Percentiles rank a stretch among this genome's conserved stretches.
These are phyloP conservation scores for Cynoglossus semilaevis DNA, from an alignment of 2,113 vertebrate species.

Conservation along the genomic window DNA sequence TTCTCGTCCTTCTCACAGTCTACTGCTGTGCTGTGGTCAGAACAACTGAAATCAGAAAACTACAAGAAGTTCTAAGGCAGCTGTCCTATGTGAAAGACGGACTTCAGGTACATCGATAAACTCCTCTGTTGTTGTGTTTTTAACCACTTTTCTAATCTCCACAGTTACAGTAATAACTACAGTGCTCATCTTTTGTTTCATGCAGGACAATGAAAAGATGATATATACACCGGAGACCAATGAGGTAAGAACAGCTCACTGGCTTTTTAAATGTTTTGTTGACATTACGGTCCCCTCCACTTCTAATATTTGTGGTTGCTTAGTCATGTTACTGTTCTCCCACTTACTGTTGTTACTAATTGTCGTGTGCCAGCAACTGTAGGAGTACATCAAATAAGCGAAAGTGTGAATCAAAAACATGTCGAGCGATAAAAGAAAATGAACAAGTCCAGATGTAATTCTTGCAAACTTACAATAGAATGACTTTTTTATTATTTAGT, in stretches of 20 bases:
- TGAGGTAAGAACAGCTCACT: slow-evolving; percentile 46
- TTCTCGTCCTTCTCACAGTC: slow-evolving; percentile 58
- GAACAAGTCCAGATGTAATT: no score
- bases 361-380: slow-evolving; percentile 27
- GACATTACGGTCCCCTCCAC: not conserved
- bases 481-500: no score
- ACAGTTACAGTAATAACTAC: not conserved
- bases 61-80: slow-evolving; percentile 30
- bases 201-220: slow-evolving; percentile 31
- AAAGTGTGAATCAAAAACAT: slow-evolving; percentile 15
- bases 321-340: slow-evolving; percentile 49
- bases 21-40: slow-evolving; percentile 24
- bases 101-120: slow-evolving; percentile 41
- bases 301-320: slow-evolving; percentile 45
- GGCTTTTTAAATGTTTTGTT: not conserved
- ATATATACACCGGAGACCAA: slow-evolving; percentile 33
- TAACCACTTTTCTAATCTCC: not conserved
- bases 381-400: slow-evolving; percentile 41
- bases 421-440: not conserved
- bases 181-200: slow-evolving; percentile 7
- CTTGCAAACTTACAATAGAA: no score
- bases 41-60: accelerated
- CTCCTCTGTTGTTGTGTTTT: no score
- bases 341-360: slow-evolving; percentile 29
- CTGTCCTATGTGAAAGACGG: accelerated